Base-by-base conservation (phyloP, 2,888 invertebrate genomes). In the Periphyllus acericola region DNA sequence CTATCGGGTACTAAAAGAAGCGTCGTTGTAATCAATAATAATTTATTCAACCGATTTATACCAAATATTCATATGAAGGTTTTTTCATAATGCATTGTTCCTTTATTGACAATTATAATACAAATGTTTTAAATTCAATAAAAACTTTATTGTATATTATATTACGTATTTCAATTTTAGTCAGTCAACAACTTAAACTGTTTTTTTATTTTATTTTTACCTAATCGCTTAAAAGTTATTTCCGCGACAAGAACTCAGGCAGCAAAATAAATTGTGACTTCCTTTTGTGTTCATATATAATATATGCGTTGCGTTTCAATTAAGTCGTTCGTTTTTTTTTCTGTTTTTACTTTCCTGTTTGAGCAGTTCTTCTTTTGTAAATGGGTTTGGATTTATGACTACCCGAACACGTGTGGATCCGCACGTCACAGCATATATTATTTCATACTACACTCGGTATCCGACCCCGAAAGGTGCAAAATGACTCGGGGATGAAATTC, bases 401-500 rank as follows among this genome's bases (percentile, higher is more conserved):
- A 80, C 52, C 34, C 79, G 25, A 80, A 80, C 79, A 80, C 79
- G 60, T 80, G 79, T 80, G 34, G 60, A 66, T 80, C 36, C 60
- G 60, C 36, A 34, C 36, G 36, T 34, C 36, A n/a, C 9, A n/a
- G 79, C 66, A 60, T 80, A 79, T 14, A n/a, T 25, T 60, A 34
- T 19, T 5, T 25, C 11, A 25, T 52, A 32, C 17, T 36, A 34
- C n/a, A 80, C n/a, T 9, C 25, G 60, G 32, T n/a, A 66, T 19
- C 60, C 79, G 79, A 80, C 19, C 79, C 60, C 36, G 79, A 80
- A 80, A 80, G 60, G 79, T 80, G 36, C 79, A 66, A 80, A 79
- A 36, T 17, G 17, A 36, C 60, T 80, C 14, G 21, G 60, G 60
- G 6, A 36, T n/a, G 60, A 36, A 66, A 80, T 14, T 8, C 52